phyloP scores from a whole-genome alignment of 2,888 invertebrate genomes.

The Rotaria socialis region DNA sequence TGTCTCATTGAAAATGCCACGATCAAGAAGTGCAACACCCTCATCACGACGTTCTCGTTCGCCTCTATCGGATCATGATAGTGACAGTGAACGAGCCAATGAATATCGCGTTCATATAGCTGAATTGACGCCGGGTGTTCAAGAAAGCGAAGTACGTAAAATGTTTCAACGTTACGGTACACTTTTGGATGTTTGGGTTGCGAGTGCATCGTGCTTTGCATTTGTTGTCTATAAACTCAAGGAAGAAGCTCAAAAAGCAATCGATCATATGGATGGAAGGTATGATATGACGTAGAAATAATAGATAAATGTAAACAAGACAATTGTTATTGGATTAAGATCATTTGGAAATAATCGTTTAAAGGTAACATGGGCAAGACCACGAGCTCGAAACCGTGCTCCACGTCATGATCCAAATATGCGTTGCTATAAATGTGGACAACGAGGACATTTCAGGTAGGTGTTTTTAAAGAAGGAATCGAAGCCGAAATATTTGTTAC shows the following conservation, averaged over 20 bases:
- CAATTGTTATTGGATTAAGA: neutral
- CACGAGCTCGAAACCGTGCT: slow-evolving; percentile 40
- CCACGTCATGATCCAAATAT: slow-evolving; percentile 46
- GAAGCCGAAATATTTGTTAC: neutral
- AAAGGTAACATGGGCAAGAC: slow-evolving; percentile 42
- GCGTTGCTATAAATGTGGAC: slow-evolving; percentile 46
- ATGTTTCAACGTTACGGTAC: neutral
- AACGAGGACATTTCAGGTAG: slow-evolving; percentile 45
- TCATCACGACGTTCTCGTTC: slow-evolving; percentile 18
- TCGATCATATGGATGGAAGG: slow-evolving; percentile 26
- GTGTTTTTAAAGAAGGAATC: neutral
- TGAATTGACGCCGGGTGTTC: neutral
- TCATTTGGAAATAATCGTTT: slow-evolving; percentile 34
- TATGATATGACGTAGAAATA: neutral
- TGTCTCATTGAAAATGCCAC: neutral
- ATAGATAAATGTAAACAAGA: neutral
- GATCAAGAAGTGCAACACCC: neutral
- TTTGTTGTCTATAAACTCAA: slow-evolving; percentile 1
- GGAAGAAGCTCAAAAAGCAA: slow-evolving; percentile 23
- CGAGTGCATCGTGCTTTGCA: slow-evolving; percentile 8
- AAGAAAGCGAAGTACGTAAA: neutral
- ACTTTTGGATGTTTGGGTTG: neutral
- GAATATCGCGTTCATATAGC: slow-evolving; percentile 33
- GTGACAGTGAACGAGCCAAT: neutral
- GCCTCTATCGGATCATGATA: neutral